phyloP scores from a whole-genome alignment of 23 tunicate species.

The Ascidia mentula region DNA sequence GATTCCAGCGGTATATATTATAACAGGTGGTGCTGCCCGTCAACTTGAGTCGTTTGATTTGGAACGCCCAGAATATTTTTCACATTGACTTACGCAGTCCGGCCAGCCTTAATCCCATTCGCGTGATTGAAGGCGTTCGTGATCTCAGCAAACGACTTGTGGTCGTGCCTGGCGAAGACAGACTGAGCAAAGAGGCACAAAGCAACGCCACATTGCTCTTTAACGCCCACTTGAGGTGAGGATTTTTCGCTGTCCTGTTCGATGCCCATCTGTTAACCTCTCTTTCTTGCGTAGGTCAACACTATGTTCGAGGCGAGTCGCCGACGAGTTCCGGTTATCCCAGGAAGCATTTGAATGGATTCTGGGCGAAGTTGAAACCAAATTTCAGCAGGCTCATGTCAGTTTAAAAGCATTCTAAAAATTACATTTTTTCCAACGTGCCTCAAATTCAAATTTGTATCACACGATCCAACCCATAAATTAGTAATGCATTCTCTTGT shows the following conservation, averaged over 20 bases:
- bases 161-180: slow-evolving; percentile 92
- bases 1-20: no score
- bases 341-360: slow-evolving; percentile 98
- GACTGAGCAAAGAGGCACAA: slow-evolving; percentile 96
- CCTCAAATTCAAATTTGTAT: no score
- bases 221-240: slow-evolving; percentile 94
- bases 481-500: no score
- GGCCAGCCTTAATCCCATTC: slow-evolving; percentile 78
- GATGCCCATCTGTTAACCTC: neutral
- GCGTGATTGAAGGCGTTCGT: slow-evolving; percentile 88
- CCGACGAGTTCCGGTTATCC: slow-evolving; percentile 88
- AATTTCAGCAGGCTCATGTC: slow-evolving; percentile 96
- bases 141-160: slow-evolving; percentile 88
- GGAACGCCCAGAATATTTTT: slow-evolving; percentile 98
- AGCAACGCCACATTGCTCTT: slow-evolving; percentile 96
- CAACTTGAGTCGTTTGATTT: slow-evolving; percentile 82
- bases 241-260: neutral
- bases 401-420: neutral
- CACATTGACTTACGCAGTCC: slow-evolving; percentile 81
- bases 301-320: slow-evolving; percentile 91
- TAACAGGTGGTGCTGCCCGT: slow-evolving; percentile 95
- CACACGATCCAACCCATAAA: no score
- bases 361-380: slow-evolving; percentile 96
- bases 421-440: no score
- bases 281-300: slow-evolving; percentile 57